phyloP scores from a whole-genome alignment of 2,888 invertebrate genomes.

The Rhagophthalmus giganteus region DNA sequence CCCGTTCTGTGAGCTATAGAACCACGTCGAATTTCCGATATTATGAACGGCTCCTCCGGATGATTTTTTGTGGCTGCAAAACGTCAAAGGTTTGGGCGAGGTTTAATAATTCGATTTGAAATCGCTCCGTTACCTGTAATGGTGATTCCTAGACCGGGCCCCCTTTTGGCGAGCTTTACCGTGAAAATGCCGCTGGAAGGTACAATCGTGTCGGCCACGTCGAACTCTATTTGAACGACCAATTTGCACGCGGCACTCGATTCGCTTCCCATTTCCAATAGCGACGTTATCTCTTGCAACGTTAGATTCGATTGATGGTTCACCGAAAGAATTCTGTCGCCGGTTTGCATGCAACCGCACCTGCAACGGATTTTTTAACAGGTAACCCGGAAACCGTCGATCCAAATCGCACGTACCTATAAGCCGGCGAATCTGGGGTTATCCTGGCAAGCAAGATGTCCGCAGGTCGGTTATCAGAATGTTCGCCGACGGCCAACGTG shows the following conservation, averaged over 20 bases:
- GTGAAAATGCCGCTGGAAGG: constrained; percentile 89
- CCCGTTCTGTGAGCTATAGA: constrained; percentile 90
- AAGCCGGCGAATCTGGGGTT: constrained; percentile 61
- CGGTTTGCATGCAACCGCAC: constrained; percentile 73
- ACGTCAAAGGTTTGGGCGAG: too few relatives aligned
- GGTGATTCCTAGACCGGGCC: constrained; percentile 85
- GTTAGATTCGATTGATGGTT: constrained; percentile 76
- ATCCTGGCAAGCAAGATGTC: constrained; percentile 58
- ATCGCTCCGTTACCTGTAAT: constrained; percentile 66
- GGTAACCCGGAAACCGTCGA: too few relatives aligned
- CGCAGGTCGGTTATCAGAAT: constrained; percentile 49
- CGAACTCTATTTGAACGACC: constrained; percentile 83
- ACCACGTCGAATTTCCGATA: constrained; percentile 87
- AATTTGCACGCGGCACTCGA: constrained; percentile 66
- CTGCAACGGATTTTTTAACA: constrained; percentile 50
- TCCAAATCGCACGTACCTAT: too few relatives aligned
- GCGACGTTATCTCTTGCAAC: constrained; percentile 61
- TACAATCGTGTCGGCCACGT: constrained; percentile 88
- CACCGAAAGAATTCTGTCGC: constrained; percentile 83
- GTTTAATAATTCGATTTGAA: not conserved
- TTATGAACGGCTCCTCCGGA: constrained; percentile 75
- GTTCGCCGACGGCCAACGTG: constrained; percentile 57
- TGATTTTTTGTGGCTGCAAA: constrained; percentile 54
- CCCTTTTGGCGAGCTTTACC: constrained; percentile 81
- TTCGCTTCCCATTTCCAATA: constrained; percentile 57